These are phyloP conservation scores for Sebastes oblongus DNA, from an alignment of 2,797 vertebrate genomes.

Conservation along the genomic window DNA sequence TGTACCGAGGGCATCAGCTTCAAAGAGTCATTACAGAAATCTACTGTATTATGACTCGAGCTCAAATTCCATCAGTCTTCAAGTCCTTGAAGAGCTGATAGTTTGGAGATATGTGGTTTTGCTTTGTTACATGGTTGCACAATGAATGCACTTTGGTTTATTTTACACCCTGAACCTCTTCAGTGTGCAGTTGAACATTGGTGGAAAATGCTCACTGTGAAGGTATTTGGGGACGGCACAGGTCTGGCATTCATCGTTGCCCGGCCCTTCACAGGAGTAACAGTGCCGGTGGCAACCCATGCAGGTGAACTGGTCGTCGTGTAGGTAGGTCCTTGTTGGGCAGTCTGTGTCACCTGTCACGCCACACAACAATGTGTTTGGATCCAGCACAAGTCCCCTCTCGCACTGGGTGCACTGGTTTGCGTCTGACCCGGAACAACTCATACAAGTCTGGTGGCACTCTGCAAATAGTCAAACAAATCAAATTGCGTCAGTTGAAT, in stretches of 20 bases:
- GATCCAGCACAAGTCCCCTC: constrained; percentile 81
- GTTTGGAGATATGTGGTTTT: neutral
- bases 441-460: constrained; percentile 83
- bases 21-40: neutral
- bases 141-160: neutral
- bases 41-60: neutral
- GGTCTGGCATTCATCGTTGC: constrained; percentile 73
- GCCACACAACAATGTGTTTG: constrained; percentile 77
- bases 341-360: constrained; percentile 79
- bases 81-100: neutral
- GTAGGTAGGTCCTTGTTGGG: constrained; percentile 79
- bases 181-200: neutral
- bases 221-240: constrained; percentile 78
- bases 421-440: constrained; percentile 77
- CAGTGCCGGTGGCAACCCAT: constrained; percentile 77
- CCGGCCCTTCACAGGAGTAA: constrained; percentile 78
- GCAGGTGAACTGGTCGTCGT: constrained; percentile 83
- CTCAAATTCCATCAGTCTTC: neutral
- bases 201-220: constrained; percentile 70
- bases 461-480: constrained; percentile 66
- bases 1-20: neutral
- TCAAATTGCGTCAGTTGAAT: neutral
- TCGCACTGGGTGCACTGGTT: constrained; percentile 83
- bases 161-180: neutral
- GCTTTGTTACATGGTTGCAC: neutral